Evolutionary conservation across 2,113 vertebrate species (phyloP).

Genomic region (Lipophrys pholis): DNA sequence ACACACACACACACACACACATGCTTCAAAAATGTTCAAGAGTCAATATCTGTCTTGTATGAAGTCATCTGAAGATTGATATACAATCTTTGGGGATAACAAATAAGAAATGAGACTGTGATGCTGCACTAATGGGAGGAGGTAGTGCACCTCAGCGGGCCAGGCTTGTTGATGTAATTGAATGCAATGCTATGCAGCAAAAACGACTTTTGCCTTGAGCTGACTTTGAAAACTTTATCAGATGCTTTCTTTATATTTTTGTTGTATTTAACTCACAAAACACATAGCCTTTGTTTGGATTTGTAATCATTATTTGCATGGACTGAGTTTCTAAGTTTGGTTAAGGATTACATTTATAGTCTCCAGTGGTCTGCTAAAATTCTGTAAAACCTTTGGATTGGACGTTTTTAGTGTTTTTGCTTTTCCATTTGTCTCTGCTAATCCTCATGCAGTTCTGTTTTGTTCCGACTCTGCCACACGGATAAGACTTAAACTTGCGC

Average conservation of each 20-base stretch:
- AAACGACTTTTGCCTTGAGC: conserved; percentile 14
- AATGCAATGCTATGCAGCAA: conserved; percentile 48
- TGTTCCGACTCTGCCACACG: conserved; percentile 40
- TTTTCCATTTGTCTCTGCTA: conserved; percentile 34
- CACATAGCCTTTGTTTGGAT: neutral
- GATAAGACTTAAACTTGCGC: conserved; percentile 33
- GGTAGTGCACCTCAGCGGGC: conserved; percentile 17
- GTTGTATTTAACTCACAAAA: conserved; percentile 31
- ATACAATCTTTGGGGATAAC: conserved; percentile 42
- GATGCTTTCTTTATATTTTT: neutral
- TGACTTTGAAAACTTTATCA: conserved; percentile 46
- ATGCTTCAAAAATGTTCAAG: conserved; percentile 30
- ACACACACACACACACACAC: neutral
- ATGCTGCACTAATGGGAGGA: conserved; percentile 36
- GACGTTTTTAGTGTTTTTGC: conserved; percentile 24
- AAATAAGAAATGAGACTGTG: conserved; percentile 20
- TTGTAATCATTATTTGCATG: neutral
- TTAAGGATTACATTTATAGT: conserved; percentile 29
- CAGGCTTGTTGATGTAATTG: conserved; percentile 66
- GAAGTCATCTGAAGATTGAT: conserved; percentile 50
- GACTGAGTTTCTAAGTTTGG: conserved; percentile 9
- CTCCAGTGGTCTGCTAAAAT: conserved; percentile 4
- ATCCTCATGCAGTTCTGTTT: conserved; percentile 23
- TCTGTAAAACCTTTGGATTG: conserved; percentile 31
- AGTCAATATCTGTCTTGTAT: conserved; percentile 39